phyloP scores from a whole-genome alignment of 1,140 invertebrate species.

The Drosophila sp. region DNA sequence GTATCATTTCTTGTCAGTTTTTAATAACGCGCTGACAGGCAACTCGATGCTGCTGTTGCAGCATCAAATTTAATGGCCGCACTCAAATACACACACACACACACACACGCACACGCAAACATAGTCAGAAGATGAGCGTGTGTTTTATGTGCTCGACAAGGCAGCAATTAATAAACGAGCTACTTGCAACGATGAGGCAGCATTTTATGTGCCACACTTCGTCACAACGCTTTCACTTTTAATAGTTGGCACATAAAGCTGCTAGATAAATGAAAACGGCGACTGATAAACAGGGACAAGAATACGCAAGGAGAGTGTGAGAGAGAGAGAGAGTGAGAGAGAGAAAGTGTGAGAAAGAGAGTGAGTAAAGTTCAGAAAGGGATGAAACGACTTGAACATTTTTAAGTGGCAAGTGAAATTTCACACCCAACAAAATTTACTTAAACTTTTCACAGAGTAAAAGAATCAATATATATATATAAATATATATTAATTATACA shows the following conservation, averaged over 20 bases:
- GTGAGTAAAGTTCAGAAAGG: not conserved
- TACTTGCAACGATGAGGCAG: slow-evolving; percentile 41
- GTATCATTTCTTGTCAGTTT: slow-evolving; percentile 48
- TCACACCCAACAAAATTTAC: not conserved
- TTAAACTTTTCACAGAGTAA: not conserved
- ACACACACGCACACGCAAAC: slow-evolving; percentile 3
- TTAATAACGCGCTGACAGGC: slow-evolving; percentile 59
- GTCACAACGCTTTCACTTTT: slow-evolving; percentile 61
- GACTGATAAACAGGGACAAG: not conserved
- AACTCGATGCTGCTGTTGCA: slow-evolving; percentile 42
- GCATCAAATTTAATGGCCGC: slow-evolving; percentile 71
- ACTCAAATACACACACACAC: slow-evolving; percentile 55
- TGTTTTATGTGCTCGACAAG: slow-evolving; percentile 54
- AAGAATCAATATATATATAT: not conserved
- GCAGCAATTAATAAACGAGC: slow-evolving; percentile 68
- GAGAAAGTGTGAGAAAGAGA: not conserved
- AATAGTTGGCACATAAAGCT: slow-evolving; percentile 64
- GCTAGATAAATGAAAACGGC: slow-evolving; percentile 45
- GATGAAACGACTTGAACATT: slow-evolving; percentile 6
- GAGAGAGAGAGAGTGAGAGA: not conserved
- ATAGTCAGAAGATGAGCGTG: slow-evolving; percentile 25
- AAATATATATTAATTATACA: too few species aligned
- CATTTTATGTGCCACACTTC: slow-evolving; percentile 50
- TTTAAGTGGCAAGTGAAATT: slow-evolving; percentile 11
- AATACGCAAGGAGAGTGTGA: not conserved